These are phyloP conservation scores for Gobius niger DNA, from an alignment of 2,113 vertebrate species.

Conservation along the genomic window DNA sequence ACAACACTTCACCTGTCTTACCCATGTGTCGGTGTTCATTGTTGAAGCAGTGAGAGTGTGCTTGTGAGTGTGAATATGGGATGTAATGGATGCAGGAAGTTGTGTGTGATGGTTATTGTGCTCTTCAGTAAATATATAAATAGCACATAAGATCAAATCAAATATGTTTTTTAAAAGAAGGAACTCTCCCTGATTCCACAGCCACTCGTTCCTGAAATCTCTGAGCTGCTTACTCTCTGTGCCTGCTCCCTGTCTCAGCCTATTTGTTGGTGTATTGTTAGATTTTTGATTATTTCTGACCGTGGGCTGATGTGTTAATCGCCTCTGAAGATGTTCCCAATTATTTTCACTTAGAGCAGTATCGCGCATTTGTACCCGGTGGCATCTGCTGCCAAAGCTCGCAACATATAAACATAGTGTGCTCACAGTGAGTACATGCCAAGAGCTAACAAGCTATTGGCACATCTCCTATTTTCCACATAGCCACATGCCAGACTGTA, in stretches of 20 bases:
- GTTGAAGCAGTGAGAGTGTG: no score
- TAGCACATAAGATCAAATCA: not conserved
- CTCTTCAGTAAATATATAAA: no score
- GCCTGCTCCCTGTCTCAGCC: not conserved
- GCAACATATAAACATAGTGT: conserved; percentile 60
- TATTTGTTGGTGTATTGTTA: conserved; percentile 11
- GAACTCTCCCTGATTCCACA: not conserved
- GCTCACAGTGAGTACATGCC: conserved; percentile 52
- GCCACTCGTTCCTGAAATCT: not conserved
- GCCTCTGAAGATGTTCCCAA: conserved; percentile 44
- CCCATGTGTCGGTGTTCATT: no score
- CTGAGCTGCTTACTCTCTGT: not conserved
- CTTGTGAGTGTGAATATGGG: no score
- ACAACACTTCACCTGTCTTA: no score
- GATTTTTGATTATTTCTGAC: not conserved
- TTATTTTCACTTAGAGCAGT: conserved; percentile 43
- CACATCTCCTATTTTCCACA: conserved; percentile 58
- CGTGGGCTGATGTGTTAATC: conserved; percentile 27
- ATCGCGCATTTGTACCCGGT: conserved; percentile 24
- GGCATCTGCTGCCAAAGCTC: conserved; percentile 63
- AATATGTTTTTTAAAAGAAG: not conserved
- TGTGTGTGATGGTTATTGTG: no score
- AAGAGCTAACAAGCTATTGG: conserved; percentile 68
- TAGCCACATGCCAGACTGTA: conserved; percentile 65
- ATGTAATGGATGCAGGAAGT: no score